Evolutionary conservation across 1,140 invertebrate species (phyloP).

Genomic region (Triops cancriformis): DNA sequence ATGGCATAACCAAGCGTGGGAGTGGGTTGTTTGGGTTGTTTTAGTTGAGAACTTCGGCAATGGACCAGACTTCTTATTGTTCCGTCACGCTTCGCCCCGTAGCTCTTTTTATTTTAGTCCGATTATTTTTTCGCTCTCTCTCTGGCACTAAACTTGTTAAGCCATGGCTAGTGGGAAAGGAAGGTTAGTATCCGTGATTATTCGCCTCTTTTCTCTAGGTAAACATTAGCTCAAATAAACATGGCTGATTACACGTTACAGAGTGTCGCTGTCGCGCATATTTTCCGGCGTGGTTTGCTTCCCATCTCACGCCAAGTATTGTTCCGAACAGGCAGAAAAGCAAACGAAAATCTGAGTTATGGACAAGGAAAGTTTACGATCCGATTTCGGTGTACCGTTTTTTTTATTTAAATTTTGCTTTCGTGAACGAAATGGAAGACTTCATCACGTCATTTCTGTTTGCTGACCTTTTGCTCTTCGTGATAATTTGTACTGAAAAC

Average conservation of each 20-base stretch:
- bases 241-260: neutral
- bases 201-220: neutral
- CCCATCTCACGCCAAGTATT: neutral
- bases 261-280: slow-evolving; percentile 3
- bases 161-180: too few relatives aligned
- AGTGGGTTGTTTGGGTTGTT: neutral
- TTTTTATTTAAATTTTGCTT: too few relatives aligned
- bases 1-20: neutral
- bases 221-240: neutral
- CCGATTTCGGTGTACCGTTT: too few relatives aligned
- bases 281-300: neutral
- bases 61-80: neutral
- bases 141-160: too few relatives aligned
- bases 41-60: neutral
- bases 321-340: neutral
- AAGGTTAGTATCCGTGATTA: neutral
- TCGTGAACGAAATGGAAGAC: too few relatives aligned
- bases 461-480: too few relatives aligned
- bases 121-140: too few relatives aligned
- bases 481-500: too few relatives aligned
- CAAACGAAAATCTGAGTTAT: neutral
- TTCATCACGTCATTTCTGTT: too few relatives aligned
- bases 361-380: too few relatives aligned
- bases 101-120: too few relatives aligned
- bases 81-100: neutral